phyloP scores from a whole-genome alignment of 2,797 vertebrate species.

The Acrossocheilus fasciatus region DNA sequence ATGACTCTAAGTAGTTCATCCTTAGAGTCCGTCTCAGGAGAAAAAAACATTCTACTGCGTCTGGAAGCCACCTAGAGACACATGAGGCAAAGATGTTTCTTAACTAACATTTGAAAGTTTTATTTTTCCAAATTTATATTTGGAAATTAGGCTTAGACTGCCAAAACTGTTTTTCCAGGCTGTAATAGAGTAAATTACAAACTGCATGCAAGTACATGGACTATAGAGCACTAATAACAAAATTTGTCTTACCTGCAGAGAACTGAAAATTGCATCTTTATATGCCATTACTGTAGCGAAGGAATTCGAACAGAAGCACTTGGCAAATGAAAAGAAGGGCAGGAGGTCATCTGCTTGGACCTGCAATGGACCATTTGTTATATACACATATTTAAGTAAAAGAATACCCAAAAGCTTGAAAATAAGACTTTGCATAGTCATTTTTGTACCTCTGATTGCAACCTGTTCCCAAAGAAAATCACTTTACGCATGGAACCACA shows the following conservation, averaged over 20 bases:
- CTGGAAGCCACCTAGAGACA: conserved; percentile 62
- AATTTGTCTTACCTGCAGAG: conserved; percentile 69
- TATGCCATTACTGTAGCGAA: conserved; percentile 68
- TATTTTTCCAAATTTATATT: no score
- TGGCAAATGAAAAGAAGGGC: conserved; percentile 68
- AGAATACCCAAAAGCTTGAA: background rate
- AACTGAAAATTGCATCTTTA: conserved; percentile 70
- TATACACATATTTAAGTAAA: background rate
- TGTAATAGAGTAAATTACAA: background rate
- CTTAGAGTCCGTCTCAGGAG: background rate
- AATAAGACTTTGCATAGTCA: background rate
- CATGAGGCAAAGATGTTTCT: background rate
- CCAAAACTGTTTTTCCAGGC: background rate
- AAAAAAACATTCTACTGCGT: conserved; percentile 62
- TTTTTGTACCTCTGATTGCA: conserved; percentile 67
- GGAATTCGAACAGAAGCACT: conserved; percentile 69
- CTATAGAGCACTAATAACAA: background rate
- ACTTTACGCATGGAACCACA: conserved; percentile 57
- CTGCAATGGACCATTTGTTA: conserved; percentile 59
- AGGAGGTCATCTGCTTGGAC: conserved; percentile 57
- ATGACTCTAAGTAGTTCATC: conserved; percentile 68
- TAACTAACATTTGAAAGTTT: background rate
- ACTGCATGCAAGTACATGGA: background rate
- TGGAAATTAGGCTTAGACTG: background rate
- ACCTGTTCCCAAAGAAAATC: conserved; percentile 71